Conservation (phyloP, 2,888 invertebrate species). For the Polydesmus complanatus region DNA sequence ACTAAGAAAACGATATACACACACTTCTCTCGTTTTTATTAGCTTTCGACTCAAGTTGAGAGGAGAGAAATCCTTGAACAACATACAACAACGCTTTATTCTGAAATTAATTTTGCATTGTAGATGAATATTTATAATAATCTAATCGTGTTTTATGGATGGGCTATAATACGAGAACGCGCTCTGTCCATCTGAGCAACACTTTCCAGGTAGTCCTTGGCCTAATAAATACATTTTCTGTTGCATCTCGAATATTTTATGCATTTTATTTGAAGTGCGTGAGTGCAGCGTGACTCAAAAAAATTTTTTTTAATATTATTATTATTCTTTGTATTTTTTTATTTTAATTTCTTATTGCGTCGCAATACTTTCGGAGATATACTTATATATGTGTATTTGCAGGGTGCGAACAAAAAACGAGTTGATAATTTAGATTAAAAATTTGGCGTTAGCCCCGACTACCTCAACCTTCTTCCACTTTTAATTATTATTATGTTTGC, state of each 20-base stretch:
- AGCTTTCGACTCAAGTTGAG: too few species aligned
- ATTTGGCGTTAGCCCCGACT: too few species aligned
- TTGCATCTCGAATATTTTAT: not conserved
- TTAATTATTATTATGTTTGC: too few species aligned
- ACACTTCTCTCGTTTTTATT: too few species aligned
- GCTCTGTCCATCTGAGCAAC: not conserved
- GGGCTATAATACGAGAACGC: not conserved
- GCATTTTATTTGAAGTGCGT: not conserved
- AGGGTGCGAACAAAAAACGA: too few species aligned
- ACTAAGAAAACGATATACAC: too few species aligned
- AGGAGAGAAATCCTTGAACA: not conserved
- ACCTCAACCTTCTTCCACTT: too few species aligned
- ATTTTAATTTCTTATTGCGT: too few species aligned
- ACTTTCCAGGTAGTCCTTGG: not conserved
- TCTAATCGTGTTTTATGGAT: not conserved
- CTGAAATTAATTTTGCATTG: not conserved
- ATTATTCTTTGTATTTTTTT: not conserved
- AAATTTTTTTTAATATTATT: not conserved
- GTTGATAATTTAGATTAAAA: too few species aligned
- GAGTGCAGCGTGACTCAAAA: not conserved
- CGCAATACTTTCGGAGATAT: not conserved
- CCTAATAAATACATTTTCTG: not conserved
- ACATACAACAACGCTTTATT: not conserved
- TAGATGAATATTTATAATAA: not conserved
- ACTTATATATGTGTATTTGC: too few species aligned